Percentiles rank a stretch among this genome's conserved stretches.
phyloP scores from a whole-genome alignment of 2,113 vertebrate species.

The Entelurus aequoreus region DNA sequence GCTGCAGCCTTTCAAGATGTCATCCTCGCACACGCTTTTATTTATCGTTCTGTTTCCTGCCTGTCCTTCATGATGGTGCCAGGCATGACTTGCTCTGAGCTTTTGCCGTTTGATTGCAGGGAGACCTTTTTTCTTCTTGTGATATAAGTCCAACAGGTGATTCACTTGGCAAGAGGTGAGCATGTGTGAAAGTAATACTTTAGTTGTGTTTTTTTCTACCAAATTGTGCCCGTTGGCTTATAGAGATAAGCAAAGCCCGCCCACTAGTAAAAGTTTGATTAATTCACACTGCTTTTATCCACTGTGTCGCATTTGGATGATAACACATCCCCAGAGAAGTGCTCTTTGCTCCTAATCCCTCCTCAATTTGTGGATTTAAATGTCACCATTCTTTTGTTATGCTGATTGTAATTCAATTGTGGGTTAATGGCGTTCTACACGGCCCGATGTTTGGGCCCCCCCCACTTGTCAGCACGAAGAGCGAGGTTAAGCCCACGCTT shows the following conservation, averaged over 20 bases:
- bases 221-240: slow-evolving; percentile 12
- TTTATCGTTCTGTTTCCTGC: neutral
- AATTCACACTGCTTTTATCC: slow-evolving; percentile 40
- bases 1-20: neutral
- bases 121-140: slow-evolving; percentile 16
- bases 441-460: slow-evolving; percentile 40
- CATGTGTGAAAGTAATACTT: slow-evolving; percentile 5
- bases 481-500: slow-evolving; percentile 53
- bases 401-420: slow-evolving; percentile 61
- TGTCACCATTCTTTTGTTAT: slow-evolving; percentile 54
- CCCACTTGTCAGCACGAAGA: slow-evolving; percentile 34
- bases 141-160: slow-evolving; percentile 14
- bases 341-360: slow-evolving; percentile 49
- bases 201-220: slow-evolving; percentile 1
- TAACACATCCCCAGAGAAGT: slow-evolving; percentile 42
- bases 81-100: slow-evolving; percentile 20
- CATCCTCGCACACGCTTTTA: neutral
- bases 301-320: slow-evolving; percentile 45
- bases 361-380: slow-evolving; percentile 56
- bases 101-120: slow-evolving; percentile 15
- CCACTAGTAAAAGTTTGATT: slow-evolving; percentile 25
- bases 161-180: slow-evolving; percentile 11
- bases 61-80: slow-evolving; percentile 3
- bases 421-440: slow-evolving; percentile 54
- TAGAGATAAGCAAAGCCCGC: slow-evolving; percentile 5